phyloP scores from a whole-genome alignment of 2,113 vertebrate species.

The Merops nubicus region DNA sequence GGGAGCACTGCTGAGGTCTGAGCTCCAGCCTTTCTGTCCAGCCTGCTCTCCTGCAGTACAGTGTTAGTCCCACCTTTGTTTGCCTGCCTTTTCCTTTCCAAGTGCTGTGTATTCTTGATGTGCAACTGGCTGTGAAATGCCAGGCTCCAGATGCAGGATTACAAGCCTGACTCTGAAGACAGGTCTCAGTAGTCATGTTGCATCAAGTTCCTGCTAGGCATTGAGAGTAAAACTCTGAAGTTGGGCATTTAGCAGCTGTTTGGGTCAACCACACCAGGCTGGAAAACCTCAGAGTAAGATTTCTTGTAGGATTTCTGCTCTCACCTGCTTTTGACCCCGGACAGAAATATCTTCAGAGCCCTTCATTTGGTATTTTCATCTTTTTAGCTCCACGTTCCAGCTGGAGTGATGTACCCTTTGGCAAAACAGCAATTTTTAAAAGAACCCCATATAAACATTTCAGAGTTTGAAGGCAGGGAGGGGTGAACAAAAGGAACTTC shows the following conservation, averaged over 20 bases:
- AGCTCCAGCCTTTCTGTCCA: neutral
- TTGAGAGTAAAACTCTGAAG: neutral
- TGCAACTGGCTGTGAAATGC: rapidly evolving
- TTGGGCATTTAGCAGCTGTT: neutral
- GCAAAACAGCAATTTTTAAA: neutral
- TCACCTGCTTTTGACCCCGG: neutral
- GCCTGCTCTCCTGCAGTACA: rapidly evolving
- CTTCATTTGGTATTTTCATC: neutral
- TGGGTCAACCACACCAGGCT: neutral
- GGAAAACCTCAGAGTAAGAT: neutral
- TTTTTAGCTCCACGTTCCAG: neutral
- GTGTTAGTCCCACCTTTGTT: neutral
- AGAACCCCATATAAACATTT: neutral
- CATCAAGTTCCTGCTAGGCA: neutral
- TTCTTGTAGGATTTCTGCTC: neutral
- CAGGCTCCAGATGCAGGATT: neutral
- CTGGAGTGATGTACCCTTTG: neutral
- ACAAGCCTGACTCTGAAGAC: neutral
- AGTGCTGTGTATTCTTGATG: rapidly evolving
- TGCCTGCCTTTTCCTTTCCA: no score
- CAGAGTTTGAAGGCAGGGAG: neutral
- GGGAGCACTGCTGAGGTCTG: neutral
- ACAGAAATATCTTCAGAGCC: neutral
- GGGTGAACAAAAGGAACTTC: neutral
- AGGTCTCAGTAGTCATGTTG: neutral